Evolutionary conservation across 1,140 invertebrate genomes (phyloP).

Genomic region (Macrobrachium rosenbergii): DNA sequence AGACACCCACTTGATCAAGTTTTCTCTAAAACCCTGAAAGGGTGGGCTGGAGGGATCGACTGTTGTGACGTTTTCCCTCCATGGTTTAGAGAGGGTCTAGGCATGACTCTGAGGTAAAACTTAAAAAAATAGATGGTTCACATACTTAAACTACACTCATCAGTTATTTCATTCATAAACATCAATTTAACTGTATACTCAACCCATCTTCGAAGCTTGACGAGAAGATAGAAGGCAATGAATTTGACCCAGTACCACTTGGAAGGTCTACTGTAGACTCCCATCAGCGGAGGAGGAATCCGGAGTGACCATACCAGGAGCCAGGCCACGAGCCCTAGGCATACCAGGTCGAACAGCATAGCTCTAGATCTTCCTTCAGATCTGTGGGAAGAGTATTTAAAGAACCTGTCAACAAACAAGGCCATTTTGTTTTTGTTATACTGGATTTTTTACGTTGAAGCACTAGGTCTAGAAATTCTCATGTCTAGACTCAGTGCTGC

Average conservation of each 20-base stretch:
- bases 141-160: no score
- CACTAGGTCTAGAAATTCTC: no score
- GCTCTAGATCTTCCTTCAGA: neutral
- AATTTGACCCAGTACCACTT: constrained; percentile 79
- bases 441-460: neutral
- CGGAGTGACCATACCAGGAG: constrained; percentile 23
- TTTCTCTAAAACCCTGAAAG: no score
- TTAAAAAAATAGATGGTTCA: no score
- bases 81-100: no score
- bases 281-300: constrained; percentile 68
- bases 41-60: no score
- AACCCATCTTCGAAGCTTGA: constrained; percentile 71
- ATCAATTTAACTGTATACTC: neutral
- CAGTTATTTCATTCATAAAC: neutral
- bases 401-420: no score
- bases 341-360: constrained; percentile 31
- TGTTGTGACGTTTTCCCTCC: no score
- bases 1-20: no score
- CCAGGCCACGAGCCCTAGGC: constrained; percentile 26
- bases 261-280: constrained; percentile 75
- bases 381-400: neutral
- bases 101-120: no score
- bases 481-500: no score
- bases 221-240: constrained; percentile 72
- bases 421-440: no score